A percentile compares a stretch with the other conserved stretches of the same genome.
Conservation (phyloP, 2,888 invertebrate species). For the Rambutsinella grinnellia region DNA sequence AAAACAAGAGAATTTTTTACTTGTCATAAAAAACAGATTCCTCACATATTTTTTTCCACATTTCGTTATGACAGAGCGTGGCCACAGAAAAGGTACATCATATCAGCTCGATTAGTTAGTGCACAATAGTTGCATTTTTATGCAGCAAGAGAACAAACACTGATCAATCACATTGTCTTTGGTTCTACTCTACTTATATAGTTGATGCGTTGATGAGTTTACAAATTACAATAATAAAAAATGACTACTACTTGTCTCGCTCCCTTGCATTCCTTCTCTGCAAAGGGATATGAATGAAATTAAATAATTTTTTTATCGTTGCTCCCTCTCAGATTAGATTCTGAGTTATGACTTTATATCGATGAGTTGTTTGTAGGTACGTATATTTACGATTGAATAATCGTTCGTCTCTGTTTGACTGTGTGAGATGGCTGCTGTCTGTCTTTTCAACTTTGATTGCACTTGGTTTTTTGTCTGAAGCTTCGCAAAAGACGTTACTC, state of each 20-base stretch:
- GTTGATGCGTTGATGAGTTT: background rate
- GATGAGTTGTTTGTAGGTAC: background rate
- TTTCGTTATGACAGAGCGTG: background rate
- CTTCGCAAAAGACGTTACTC: slow-evolving; percentile 25
- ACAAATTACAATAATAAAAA: background rate
- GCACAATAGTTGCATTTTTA: background rate
- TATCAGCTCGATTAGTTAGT: background rate
- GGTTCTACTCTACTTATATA: background rate
- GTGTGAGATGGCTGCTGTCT: background rate
- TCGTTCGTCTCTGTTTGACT: slow-evolving; percentile 10
- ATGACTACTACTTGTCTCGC: background rate
- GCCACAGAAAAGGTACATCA: background rate
- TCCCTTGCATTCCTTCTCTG: background rate
- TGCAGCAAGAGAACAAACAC: background rate
- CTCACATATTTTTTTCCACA: background rate
- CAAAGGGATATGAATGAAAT: slow-evolving; percentile 1
- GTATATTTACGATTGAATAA: slow-evolving; percentile 35
- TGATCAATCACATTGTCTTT: background rate
- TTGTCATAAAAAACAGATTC: background rate
- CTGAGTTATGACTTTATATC: background rate
- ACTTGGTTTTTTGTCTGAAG: background rate
- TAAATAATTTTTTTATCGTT: background rate
- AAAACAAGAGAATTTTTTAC: too few species aligned
- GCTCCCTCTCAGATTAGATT: background rate
- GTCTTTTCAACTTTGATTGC: background rate